Conservation (phyloP, 2,113 vertebrate genomes). For the Climacteris rufus region DNA sequence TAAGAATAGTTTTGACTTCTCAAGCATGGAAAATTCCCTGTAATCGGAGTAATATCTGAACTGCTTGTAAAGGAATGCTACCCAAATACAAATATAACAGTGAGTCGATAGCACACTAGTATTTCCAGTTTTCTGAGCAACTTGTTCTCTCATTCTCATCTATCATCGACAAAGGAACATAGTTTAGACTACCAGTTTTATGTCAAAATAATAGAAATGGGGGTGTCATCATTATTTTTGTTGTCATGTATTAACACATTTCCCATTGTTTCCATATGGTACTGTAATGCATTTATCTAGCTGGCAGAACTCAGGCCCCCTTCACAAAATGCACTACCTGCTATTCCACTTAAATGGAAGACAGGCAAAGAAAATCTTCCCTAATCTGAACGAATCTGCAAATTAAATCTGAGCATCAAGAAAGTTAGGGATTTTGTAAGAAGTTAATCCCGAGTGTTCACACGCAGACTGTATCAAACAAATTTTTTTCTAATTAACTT, state of each 20-base stretch:
- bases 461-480: neutral
- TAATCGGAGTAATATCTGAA: neutral
- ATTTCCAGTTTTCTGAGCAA: neutral
- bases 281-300: neutral
- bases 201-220: neutral
- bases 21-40: neutral
- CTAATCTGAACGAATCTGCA: neutral
- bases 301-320: neutral
- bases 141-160: neutral
- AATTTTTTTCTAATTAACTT: neutral
- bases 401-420: neutral
- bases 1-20: neutral
- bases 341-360: neutral
- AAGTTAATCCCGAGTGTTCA: neutral
- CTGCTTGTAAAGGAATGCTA: neutral
- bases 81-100: neutral
- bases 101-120: neutral
- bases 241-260: neutral
- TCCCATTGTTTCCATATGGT: neutral
- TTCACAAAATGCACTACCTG: neutral
- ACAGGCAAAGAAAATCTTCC: neutral
- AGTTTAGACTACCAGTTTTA: neutral
- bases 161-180: fast-evolving
- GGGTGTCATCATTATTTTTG: neutral
- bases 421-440: neutral